Evolutionary conservation across 2,888 invertebrate species (phyloP).

Genomic region (Eristalis arbustorum): DNA sequence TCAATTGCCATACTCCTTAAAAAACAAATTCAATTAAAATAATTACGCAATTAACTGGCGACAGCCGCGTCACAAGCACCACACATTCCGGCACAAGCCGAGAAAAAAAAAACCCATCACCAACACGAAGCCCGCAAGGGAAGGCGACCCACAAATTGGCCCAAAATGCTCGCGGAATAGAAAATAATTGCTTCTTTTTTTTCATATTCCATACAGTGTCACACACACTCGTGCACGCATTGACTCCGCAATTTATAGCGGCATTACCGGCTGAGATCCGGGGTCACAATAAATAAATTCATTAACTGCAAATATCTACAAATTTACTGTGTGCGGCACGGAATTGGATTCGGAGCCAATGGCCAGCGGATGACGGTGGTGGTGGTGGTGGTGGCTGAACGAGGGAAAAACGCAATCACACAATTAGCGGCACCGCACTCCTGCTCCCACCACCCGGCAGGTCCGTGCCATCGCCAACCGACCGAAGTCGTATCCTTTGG

Average conservation of each 20-base stretch:
- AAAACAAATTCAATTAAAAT: slow-evolving; percentile 30
- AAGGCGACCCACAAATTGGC: slow-evolving; percentile 20
- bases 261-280: slow-evolving; percentile 9
- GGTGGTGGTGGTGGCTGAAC: background rate
- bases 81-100: background rate
- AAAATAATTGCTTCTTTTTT: background rate
- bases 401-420: slow-evolving; percentile 54
- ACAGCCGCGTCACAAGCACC: background rate
- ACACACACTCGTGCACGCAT: slow-evolving; percentile 6
- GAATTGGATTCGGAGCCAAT: slow-evolving; percentile 9
- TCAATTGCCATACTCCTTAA: background rate
- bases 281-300: slow-evolving; percentile 46
- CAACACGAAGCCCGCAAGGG: slow-evolving; percentile 24
- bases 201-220: background rate
- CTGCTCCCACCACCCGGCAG: too few species aligned
- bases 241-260: slow-evolving; percentile 17
- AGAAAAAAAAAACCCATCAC: slow-evolving; percentile 20
- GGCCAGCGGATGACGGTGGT: background rate
- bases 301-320: slow-evolving; percentile 44
- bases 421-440: slow-evolving; percentile 36
- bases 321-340: slow-evolving; percentile 23
- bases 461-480: background rate
- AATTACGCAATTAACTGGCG: slow-evolving; percentile 24
- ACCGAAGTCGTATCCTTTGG: background rate
- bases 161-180: background rate